Evolutionary conservation across 2,113 vertebrate genomes (phyloP).

Genomic region (Pelusios castaneus): DNA sequence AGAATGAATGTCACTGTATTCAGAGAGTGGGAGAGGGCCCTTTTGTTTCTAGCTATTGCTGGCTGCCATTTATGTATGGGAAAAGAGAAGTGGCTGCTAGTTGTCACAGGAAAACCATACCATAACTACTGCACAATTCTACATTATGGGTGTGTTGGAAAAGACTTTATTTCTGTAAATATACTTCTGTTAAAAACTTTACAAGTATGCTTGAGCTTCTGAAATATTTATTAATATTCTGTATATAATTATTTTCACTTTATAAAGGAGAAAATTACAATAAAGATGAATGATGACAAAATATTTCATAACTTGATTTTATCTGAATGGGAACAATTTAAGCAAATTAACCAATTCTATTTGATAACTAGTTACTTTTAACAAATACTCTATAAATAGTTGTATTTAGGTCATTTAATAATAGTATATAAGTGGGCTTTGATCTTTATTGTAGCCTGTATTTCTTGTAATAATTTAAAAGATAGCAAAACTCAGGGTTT

Average conservation of each 20-base stretch:
- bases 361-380: neutral
- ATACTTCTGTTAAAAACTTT: neutral
- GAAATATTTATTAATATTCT: neutral
- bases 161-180: conserved; percentile 20
- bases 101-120: conserved; percentile 41
- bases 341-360: neutral
- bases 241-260: neutral
- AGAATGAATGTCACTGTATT: conserved; percentile 84
- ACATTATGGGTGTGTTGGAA: neutral
- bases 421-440: neutral
- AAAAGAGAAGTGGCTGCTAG: conserved; percentile 73
- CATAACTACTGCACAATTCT: conserved; percentile 34
- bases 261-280: neutral
- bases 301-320: neutral
- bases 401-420: neutral
- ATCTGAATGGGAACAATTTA: neutral
- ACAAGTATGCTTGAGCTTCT: rapidly evolving
- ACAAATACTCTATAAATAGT: neutral
- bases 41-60: conserved; percentile 79
- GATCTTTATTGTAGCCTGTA: neutral
- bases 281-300: neutral
- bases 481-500: neutral
- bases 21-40: conserved; percentile 71
- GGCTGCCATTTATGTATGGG: conserved; percentile 80
- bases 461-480: neutral